phyloP scores from a whole-genome alignment of 2,113 vertebrate genomes.

The Percina caprodes region DNA sequence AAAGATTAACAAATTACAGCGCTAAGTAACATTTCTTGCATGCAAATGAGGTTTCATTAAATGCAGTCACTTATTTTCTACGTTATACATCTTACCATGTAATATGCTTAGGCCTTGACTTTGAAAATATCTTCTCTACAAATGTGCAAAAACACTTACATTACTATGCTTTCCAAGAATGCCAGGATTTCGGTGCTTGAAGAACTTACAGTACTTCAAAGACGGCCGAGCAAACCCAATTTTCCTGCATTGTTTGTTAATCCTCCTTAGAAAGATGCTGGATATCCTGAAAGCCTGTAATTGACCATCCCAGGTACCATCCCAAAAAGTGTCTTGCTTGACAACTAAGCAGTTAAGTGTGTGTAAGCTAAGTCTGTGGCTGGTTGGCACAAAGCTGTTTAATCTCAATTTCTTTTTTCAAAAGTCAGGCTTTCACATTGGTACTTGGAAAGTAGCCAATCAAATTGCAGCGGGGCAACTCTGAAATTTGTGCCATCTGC shows the following conservation, averaged over 20 bases:
- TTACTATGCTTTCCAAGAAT: not conserved
- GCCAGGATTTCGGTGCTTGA: not conserved
- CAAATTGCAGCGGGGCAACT: not conserved
- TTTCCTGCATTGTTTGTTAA: too few species aligned
- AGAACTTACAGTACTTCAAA: not conserved
- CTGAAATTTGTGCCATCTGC: not conserved
- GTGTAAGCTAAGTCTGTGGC: too few species aligned
- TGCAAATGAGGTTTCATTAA: not conserved
- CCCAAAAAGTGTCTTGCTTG: too few species aligned
- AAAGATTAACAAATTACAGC: slow-evolving; percentile 24
- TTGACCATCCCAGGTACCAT: too few species aligned
- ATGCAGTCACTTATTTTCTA: not conserved
- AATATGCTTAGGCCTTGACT: not conserved
- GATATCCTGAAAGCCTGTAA: too few species aligned
- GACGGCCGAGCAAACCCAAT: too few species aligned
- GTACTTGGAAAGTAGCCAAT: not conserved
- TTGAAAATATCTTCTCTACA: not conserved
- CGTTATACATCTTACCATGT: not conserved
- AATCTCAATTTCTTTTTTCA: not conserved
- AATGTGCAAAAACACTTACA: not conserved
- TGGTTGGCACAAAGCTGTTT: not conserved
- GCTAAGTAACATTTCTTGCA: not conserved
- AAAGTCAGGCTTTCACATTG: not conserved
- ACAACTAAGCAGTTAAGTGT: not conserved
- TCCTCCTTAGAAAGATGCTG: too few species aligned